Evolutionary conservation across 2,797 vertebrate species (phyloP).

Genomic region (Percopsis omiscomaycus): DNA sequence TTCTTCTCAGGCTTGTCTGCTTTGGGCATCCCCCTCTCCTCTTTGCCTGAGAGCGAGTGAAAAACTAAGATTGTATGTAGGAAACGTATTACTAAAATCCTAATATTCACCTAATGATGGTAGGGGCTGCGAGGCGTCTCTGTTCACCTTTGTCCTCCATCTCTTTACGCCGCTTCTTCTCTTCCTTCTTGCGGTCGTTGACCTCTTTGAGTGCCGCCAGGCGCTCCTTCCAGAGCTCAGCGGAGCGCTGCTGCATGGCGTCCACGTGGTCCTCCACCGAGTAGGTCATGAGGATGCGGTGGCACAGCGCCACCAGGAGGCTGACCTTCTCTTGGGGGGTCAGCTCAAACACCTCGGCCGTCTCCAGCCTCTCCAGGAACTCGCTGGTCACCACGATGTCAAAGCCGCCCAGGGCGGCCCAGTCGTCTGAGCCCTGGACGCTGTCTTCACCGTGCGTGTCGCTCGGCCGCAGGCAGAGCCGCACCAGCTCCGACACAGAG

Average conservation of each 20-base stretch:
- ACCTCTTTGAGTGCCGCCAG: constrained; percentile 90
- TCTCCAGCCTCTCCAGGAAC: constrained; percentile 92
- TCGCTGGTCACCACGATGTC: constrained; percentile 91
- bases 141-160: constrained; percentile 84
- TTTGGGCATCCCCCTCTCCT: constrained; percentile 39
- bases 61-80: background rate
- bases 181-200: constrained; percentile 91
- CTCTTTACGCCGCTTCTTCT: constrained; percentile 89
- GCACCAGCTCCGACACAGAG: constrained; percentile 91
- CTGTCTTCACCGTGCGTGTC: constrained; percentile 88
- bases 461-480: constrained; percentile 90
- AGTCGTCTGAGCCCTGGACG: constrained; percentile 72
- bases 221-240: constrained; percentile 93
- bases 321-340: constrained; percentile 88
- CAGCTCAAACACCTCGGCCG: constrained; percentile 91
- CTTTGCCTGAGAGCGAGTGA: constrained; percentile 13
- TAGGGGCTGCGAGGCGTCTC: too few relatives aligned
- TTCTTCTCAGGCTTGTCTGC: constrained; percentile 57
- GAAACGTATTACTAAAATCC: too few relatives aligned
- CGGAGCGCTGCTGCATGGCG: constrained; percentile 86
- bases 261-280: constrained; percentile 95
- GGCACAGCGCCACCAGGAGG: constrained; percentile 89
- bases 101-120: too few relatives aligned
- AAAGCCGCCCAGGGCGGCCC: constrained; percentile 66
- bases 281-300: constrained; percentile 97